phyloP scores from a whole-genome alignment of 2,888 invertebrate genomes.

The Rhagonycha lutea region DNA sequence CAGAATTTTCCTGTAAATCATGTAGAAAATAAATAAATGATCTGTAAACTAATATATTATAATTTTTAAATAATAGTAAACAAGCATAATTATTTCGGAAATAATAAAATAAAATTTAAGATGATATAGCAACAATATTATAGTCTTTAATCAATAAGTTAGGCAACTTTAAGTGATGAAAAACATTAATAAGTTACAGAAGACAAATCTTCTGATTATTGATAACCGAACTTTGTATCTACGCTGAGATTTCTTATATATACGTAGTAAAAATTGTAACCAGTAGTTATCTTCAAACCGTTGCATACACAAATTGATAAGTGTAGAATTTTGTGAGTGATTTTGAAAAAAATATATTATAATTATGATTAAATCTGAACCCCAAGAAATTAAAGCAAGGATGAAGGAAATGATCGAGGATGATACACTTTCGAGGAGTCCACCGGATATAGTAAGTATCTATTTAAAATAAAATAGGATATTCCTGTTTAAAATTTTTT shows the following conservation, averaged over 20 bases:
- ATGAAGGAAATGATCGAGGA: background rate
- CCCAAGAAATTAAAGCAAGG: background rate
- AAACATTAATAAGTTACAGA: background rate
- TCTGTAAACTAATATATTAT: background rate
- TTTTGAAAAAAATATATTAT: background rate
- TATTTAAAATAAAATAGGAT: background rate
- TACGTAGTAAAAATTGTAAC: background rate
- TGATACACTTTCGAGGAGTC: constrained; percentile 9
- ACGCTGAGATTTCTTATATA: background rate
- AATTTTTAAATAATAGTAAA: too few species aligned
- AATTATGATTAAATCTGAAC: background rate
- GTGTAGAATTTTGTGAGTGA: background rate
- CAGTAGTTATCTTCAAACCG: background rate
- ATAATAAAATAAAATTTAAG: background rate
- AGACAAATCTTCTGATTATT: background rate
- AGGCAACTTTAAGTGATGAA: background rate
- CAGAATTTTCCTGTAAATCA: background rate
- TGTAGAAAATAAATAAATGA: background rate
- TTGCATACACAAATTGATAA: background rate
- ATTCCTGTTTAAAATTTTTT: background rate
- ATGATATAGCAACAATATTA: background rate
- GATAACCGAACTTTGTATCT: constrained; percentile 1
- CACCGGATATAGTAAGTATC: constrained; percentile 21
- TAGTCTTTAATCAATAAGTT: background rate
- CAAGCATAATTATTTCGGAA: background rate